Evolutionary conservation across 2,888 invertebrate genomes (phyloP), one percentile per base, ranked within the genome.

Genomic region (Boloria selene): DNA sequence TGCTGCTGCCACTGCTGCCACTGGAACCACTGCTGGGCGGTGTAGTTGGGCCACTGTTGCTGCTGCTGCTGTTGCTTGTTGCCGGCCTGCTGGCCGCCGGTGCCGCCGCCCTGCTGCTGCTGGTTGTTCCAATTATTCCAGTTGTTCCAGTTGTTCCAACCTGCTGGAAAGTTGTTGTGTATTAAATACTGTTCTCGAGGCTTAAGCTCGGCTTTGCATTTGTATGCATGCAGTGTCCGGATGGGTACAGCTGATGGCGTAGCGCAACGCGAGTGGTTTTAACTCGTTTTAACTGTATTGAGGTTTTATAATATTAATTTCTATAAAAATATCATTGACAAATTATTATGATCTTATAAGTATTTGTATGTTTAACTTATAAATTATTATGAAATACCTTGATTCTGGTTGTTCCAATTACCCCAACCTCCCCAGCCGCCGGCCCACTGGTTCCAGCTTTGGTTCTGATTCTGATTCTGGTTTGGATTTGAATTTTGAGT

Each of bases 1-100:
- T 88, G 88, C 64, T 90, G 90, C 69, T 90, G 90, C 90, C 89
- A 90, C 81, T 90, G 90, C 73, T 90, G 90, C 90, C 90, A 90
- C 82, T 91, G 90, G 82, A 88, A 88, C 90, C 90, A 90, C 80
- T 90, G 90, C 79, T 90, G 89, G 66, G 86, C 80, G 42, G 85
- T 84, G 79, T 88, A 88, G 80, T 83, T 84, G 47, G 67, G 73
- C 68, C 69, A 70, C 58, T 69, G 71, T 60, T 73, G 58, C 59
- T 64, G 54, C 31, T 54, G 47, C 26, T 54, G 59, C 58, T 65
- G 64, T 42, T 60, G 61, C 69, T 64, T 67, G 68, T 56, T 38
- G 64, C 68, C 45, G 65, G 65, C 49, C 58, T 22, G 45, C 55
- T 59, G 60, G 64, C 60, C 52, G 63, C 73, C 67, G 71, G 60